Percentiles rank a stretch among this genome's conserved stretches.
Evolutionary conservation across 1,140 invertebrate species (phyloP).

Genomic region (Pristionchus pacificus): DNA sequence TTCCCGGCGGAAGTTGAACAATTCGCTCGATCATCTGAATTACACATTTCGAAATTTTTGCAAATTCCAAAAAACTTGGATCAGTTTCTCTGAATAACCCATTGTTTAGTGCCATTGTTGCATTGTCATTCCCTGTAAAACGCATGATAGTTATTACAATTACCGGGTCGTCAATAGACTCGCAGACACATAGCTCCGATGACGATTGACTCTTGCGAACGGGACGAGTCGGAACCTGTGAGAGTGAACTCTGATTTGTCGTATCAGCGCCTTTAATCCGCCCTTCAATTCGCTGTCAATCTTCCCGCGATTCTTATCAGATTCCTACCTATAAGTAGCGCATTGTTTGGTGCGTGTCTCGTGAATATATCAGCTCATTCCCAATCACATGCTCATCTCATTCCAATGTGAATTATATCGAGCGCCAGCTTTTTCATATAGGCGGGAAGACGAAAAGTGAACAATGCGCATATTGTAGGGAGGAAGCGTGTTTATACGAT

Average conservation of each 20-base stretch:
- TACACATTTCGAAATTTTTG: no score
- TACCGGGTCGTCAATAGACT: conserved; percentile 50
- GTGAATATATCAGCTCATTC: neutral
- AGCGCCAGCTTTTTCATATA: no score
- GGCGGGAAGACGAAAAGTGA: no score
- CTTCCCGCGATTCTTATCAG: conserved; percentile 17
- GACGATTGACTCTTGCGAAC: conserved; percentile 30
- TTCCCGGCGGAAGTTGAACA: conserved; percentile 39
- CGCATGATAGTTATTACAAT: neutral
- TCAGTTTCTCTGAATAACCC: no score
- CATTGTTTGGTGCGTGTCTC: neutral
- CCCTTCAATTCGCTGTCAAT: conserved; percentile 9
- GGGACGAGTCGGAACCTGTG: conserved; percentile 19
- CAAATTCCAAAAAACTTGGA: conserved; percentile 13
- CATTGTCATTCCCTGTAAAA: no score
- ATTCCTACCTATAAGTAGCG: conserved; percentile 15
- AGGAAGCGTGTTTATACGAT: no score
- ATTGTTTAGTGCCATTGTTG: no score
- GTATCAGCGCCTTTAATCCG: conserved; percentile 11
- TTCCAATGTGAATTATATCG: no score
- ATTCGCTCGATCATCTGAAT: conserved; percentile 50
- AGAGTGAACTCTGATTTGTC: conserved; percentile 20
- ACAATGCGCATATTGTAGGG: no score
- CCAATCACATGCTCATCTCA: conserved; percentile 2
- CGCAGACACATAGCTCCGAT: conserved; percentile 51